A percentile compares a stretch with the other conserved stretches of the same genome.
Evolutionary conservation across 2,797 vertebrate genomes (phyloP).

Genomic region (Apogon hyalosoma): DNA sequence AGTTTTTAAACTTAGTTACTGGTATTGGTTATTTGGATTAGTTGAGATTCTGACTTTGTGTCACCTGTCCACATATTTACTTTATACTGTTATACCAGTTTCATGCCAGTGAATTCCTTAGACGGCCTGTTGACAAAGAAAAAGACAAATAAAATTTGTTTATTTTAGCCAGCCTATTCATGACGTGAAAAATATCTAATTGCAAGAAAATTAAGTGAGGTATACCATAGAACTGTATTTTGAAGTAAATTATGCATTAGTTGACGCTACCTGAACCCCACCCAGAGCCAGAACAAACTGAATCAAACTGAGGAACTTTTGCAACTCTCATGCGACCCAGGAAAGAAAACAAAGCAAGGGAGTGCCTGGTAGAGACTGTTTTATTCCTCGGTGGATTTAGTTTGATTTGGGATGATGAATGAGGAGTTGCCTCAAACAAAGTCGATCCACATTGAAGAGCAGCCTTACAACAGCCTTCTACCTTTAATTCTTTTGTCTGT

Average conservation of each 20-base stretch:
- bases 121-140: neutral
- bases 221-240: neutral
- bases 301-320: slow-evolving; percentile 15
- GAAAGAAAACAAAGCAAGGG: slow-evolving; percentile 23
- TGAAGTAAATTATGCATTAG: neutral
- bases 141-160: neutral
- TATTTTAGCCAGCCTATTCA: neutral
- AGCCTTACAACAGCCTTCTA: neutral
- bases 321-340: slow-evolving; percentile 16
- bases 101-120: neutral
- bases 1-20: neutral
- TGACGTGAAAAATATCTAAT: neutral
- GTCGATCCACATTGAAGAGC: neutral
- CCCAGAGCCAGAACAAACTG: slow-evolving; percentile 1
- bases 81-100: neutral
- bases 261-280: neutral
- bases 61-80: neutral
- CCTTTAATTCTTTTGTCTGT: neutral
- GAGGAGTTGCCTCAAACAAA: slow-evolving; percentile 15
- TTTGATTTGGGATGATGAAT: slow-evolving; percentile 2
- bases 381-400: slow-evolving; percentile 4
- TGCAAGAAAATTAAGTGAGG: too few species aligned
- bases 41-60: neutral
- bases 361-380: slow-evolving; percentile 29
- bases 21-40: neutral